phyloP scores from a whole-genome alignment of 2,113 vertebrate genomes.

The Elgaria multicarinata region DNA sequence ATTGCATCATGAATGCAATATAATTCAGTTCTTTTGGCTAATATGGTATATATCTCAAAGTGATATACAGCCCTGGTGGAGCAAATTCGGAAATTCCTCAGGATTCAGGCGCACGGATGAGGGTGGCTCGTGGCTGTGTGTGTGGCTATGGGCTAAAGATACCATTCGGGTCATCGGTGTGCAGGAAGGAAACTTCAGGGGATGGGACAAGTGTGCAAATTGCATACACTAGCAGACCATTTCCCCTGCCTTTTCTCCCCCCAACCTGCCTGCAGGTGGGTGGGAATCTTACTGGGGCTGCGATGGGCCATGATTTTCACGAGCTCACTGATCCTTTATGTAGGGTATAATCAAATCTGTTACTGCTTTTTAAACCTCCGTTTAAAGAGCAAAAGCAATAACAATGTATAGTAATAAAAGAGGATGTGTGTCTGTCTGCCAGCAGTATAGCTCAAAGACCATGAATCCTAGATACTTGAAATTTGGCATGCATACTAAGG shows the following conservation, averaged over 20 bases:
- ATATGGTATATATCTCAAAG: slow-evolving; percentile 96
- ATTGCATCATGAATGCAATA: slow-evolving; percentile 99
- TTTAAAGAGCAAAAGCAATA: neutral
- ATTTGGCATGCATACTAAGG: too few species aligned
- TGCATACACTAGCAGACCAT: neutral
- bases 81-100: slow-evolving; percentile 86
- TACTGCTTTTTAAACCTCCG: neutral
- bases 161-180: neutral
- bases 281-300: neutral
- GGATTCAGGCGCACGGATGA: slow-evolving; percentile 44
- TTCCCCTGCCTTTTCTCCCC: neutral
- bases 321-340: neutral
- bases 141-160: neutral
- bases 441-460: too few species aligned
- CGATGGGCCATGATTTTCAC: neutral
- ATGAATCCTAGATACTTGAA: too few species aligned
- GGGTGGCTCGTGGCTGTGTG: slow-evolving; percentile 8
- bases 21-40: slow-evolving; percentile 99
- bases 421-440: too few species aligned
- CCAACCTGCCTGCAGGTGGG: neutral
- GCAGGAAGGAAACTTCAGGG: neutral
- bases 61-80: slow-evolving; percentile 95
- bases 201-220: neutral
- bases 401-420: neutral
- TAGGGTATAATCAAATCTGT: neutral